Evolutionary conservation across 2,113 vertebrate genomes (phyloP).

Genomic region (Alces alces): DNA sequence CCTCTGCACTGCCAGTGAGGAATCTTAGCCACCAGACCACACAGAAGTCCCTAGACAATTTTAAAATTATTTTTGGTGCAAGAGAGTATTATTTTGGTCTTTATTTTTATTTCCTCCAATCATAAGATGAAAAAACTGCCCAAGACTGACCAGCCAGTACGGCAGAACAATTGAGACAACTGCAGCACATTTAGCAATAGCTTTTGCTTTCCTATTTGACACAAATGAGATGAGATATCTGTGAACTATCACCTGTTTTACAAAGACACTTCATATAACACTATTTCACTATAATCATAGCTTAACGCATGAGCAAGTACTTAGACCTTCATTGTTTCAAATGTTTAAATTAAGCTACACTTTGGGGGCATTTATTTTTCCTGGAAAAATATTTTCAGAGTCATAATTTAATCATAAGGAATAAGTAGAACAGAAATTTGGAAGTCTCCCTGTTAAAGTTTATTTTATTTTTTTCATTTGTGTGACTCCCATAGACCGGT

Average conservation of each 20-base stretch:
- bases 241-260: neutral
- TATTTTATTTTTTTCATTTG: neutral
- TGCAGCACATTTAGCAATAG: neutral
- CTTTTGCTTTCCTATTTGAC: neutral
- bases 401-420: constrained; percentile 24
- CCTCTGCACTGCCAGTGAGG: neutral
- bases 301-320: neutral
- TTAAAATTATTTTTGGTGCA: neutral
- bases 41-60: neutral
- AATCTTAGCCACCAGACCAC: neutral
- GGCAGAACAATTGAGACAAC: neutral
- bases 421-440: neutral
- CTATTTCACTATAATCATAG: neutral
- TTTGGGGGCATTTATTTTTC: neutral
- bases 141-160: neutral
- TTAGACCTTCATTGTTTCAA: constrained; percentile 14
- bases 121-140: neutral
- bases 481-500: neutral
- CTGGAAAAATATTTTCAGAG: neutral
- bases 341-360: constrained; percentile 11
- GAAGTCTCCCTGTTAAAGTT: neutral
- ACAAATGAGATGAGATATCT: neutral
- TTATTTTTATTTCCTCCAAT: neutral
- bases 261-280: neutral
- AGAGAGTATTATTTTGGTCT: neutral